These are phyloP conservation scores for Podarcis cretensis DNA, from an alignment of 2,113 vertebrate species.

Conservation along the genomic window DNA sequence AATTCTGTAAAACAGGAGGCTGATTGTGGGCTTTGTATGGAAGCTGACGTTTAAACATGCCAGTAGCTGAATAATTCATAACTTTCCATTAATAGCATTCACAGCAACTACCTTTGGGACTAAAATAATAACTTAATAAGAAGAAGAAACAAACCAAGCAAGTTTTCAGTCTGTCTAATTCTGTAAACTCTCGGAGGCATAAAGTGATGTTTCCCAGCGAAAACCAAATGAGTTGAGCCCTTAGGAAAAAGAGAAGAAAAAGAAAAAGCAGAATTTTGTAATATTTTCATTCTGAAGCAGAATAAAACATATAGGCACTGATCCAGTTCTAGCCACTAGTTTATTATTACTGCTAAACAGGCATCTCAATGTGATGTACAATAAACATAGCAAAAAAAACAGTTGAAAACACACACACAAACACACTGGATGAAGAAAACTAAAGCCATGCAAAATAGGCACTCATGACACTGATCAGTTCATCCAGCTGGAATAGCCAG, in stretches of 20 bases:
- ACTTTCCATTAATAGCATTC: conserved; percentile 48
- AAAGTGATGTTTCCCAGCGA: conserved; percentile 52
- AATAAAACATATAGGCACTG: not conserved
- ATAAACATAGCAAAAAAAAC: too few species aligned
- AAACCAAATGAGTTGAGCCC: conserved; percentile 23
- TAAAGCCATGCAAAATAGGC: too few species aligned
- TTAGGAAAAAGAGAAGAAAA: not conserved
- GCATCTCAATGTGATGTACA: too few species aligned
- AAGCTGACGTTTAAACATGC: conserved; percentile 37
- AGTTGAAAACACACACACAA: too few species aligned
- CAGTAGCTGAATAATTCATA: conserved; percentile 58
- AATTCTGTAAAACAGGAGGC: conserved; percentile 22
- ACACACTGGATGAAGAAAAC: too few species aligned
- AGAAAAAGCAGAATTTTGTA: not conserved
- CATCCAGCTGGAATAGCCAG: too few species aligned
- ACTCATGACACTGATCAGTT: too few species aligned
- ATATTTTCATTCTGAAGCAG: not conserved
- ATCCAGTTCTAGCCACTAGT: not conserved
- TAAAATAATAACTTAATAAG: conserved; percentile 63
- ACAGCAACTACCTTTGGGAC: conserved; percentile 48
- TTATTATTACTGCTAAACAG: too few species aligned
- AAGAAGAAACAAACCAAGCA: conserved; percentile 59
- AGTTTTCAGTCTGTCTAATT: conserved; percentile 54
- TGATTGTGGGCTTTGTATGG: conserved; percentile 42
- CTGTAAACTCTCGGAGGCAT: conserved; percentile 54